Evolutionary conservation across 2,888 invertebrate species (phyloP).

Genomic region (Tipula vernalis): DNA sequence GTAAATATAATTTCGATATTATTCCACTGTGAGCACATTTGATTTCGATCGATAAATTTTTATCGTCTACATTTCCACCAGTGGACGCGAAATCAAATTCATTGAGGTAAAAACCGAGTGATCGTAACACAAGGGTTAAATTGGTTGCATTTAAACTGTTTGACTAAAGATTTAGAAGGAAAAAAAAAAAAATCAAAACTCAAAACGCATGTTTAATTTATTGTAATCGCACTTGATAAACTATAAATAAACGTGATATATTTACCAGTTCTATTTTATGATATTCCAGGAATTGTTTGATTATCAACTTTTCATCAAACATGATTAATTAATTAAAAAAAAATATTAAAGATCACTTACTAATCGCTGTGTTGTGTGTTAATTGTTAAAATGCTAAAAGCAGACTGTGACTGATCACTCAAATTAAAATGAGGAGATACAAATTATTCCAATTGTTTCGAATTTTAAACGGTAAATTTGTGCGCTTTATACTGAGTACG

Average conservation of each 20-base stretch:
- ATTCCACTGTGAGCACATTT: neutral
- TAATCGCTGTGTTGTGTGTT: too few species aligned
- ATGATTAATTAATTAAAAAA: neutral
- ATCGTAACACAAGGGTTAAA: neutral
- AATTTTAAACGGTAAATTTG: too few species aligned
- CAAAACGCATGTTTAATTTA: neutral
- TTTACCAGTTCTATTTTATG: neutral
- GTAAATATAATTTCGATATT: neutral
- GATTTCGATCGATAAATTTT: neutral
- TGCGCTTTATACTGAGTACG: too few species aligned
- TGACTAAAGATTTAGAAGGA: neutral
- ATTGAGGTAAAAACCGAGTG: neutral
- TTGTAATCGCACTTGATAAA: neutral
- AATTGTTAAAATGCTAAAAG: neutral
- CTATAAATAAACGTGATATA: neutral
- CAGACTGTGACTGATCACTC: neutral
- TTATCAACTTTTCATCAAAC: neutral
- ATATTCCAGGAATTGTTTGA: neutral
- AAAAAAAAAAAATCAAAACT: neutral
- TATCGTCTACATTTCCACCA: neutral
- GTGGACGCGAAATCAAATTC: neutral
- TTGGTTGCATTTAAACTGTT: neutral
- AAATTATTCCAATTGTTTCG: too few species aligned
- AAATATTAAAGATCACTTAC: too few species aligned
- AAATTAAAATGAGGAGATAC: too few species aligned